A percentile compares a stretch with the other conserved stretches of the same genome.
These are phyloP conservation scores for Tetramorium simillimum DNA, from an alignment of 1,140 invertebrate genomes.

Conservation along the genomic window DNA sequence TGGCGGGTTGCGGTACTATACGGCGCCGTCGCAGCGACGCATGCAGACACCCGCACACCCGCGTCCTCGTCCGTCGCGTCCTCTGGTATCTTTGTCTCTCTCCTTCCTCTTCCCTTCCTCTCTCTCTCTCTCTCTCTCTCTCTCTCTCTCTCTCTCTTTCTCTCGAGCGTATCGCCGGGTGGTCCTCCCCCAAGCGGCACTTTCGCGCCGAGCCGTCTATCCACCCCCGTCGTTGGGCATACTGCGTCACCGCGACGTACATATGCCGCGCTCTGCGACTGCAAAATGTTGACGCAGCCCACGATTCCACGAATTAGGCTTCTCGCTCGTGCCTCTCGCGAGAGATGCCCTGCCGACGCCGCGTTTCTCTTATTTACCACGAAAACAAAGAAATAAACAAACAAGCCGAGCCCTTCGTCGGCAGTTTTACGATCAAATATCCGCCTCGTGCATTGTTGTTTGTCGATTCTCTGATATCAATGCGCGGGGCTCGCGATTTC, in stretches of 20 bases:
- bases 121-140: not conserved
- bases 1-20: constrained; percentile 77
- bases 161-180: not conserved
- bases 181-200: not conserved
- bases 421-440: not conserved
- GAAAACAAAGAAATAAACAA: constrained; percentile 7
- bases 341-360: not conserved
- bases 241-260: not conserved
- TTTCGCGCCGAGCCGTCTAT: not conserved
- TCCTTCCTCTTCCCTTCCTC: not conserved
- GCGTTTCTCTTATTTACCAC: not conserved
- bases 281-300: constrained; percentile 20
- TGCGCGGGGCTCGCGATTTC: not conserved
- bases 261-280: not conserved
- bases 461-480: constrained; percentile 7
- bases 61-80: not conserved
- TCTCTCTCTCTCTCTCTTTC: not conserved
- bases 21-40: constrained; percentile 77
- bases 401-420: not conserved
- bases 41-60: constrained; percentile 78
- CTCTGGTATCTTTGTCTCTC: not conserved
- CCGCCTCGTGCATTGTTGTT: not conserved
- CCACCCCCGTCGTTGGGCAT: constrained; percentile 12
- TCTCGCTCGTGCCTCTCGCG: not conserved
- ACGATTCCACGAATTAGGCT: constrained; percentile 22